Evolutionary conservation across 2,888 invertebrate genomes (phyloP).

Genomic region (Sphecodes monilicornis): DNA sequence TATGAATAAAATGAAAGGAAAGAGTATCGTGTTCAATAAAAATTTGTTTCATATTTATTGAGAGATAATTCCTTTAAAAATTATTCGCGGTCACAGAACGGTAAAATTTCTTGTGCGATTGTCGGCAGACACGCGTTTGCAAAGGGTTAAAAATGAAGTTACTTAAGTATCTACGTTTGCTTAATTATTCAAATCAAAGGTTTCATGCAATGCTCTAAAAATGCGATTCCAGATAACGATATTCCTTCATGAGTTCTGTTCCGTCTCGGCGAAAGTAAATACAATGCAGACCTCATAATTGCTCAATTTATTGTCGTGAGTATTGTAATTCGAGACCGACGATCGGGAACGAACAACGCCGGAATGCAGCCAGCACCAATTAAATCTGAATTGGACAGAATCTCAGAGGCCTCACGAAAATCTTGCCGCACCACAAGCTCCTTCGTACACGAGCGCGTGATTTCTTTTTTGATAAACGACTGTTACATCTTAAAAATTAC

Average conservation of each 20-base stretch:
- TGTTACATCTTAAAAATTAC: conserved; percentile 22
- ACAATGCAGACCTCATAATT: conserved; percentile 44
- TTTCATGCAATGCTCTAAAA: background rate
- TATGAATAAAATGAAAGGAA: too few relatives aligned
- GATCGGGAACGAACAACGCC: background rate
- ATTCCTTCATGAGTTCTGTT: conserved; percentile 10
- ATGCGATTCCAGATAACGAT: background rate
- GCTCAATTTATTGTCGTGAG: conserved; percentile 51
- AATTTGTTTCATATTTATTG: too few relatives aligned
- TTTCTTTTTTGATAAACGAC: conserved; percentile 26
- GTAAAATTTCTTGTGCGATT: too few relatives aligned
- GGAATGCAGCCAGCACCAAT: background rate
- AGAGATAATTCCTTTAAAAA: too few relatives aligned
- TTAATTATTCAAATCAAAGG: background rate
- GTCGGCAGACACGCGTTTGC: too few relatives aligned
- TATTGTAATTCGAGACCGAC: conserved; percentile 35
- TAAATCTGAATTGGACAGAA: conserved; percentile 37
- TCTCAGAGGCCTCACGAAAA: conserved; percentile 14
- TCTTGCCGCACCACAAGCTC: background rate
- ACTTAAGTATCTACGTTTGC: too few relatives aligned
- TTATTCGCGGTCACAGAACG: too few relatives aligned
- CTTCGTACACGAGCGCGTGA: conserved; percentile 10
- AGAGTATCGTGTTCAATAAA: too few relatives aligned
- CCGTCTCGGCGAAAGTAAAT: background rate
- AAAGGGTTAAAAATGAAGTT: too few relatives aligned